A percentile compares a stretch with the other conserved stretches of the same genome.
Evolutionary conservation across 2,888 invertebrate species (phyloP).

Genomic region (Tenthredo notha): DNA sequence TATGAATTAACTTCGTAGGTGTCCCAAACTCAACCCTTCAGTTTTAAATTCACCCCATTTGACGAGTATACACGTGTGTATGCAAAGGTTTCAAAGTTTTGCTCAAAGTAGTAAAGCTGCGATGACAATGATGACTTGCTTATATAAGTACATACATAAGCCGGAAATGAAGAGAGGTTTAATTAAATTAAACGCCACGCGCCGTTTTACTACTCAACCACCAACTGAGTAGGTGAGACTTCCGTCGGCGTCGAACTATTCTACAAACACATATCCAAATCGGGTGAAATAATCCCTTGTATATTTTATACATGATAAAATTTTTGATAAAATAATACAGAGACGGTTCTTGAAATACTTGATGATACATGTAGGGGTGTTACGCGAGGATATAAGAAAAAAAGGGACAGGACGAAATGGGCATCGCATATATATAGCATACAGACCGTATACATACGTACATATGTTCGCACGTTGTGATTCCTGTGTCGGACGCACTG

Average conservation of each 20-base stretch:
- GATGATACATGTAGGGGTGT: conserved; percentile 54
- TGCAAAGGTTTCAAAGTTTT: neutral
- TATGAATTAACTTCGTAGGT: neutral
- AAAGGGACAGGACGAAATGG: neutral
- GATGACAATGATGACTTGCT: neutral
- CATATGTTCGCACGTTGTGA: conserved; percentile 74
- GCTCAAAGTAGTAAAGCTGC: neutral
- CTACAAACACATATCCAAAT: neutral
- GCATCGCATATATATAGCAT: neutral
- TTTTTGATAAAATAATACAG: conserved; percentile 71
- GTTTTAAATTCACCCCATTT: neutral
- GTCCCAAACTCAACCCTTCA: neutral
- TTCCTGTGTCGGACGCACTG: conserved; percentile 38
- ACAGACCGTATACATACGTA: conserved; percentile 54
- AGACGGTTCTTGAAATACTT: conserved; percentile 66
- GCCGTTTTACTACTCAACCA: neutral
- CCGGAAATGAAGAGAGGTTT: conserved; percentile 51
- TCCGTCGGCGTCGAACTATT: neutral
- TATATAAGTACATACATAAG: neutral
- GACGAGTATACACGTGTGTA: neutral
- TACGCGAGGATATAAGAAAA: neutral
- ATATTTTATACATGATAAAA: neutral
- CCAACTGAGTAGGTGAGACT: neutral
- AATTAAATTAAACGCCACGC: conserved; percentile 37
- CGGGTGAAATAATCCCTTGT: neutral